A percentile compares a stretch with the other conserved stretches of the same genome.
Evolutionary conservation across 2,888 invertebrate genomes (phyloP).

Genomic region (Mimas tiliae): DNA sequence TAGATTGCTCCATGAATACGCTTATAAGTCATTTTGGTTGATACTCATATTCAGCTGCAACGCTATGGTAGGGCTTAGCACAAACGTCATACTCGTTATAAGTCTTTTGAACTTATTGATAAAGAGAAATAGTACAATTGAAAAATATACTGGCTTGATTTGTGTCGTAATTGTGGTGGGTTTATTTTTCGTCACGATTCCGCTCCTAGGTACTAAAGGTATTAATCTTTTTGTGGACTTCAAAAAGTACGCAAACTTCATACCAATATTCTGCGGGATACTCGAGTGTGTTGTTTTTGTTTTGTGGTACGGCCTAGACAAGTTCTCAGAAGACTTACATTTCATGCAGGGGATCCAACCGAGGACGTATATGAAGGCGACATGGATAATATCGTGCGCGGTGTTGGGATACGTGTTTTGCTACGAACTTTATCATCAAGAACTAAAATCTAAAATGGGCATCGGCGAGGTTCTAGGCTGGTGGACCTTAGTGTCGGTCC

Average conservation of each 20-base stretch:
- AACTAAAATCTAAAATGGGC: background rate
- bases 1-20: conserved; percentile 56
- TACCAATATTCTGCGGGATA: conserved; percentile 50
- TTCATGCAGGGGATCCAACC: conserved; percentile 76
- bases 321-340: conserved; percentile 74
- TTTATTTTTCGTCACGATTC: conserved; percentile 59
- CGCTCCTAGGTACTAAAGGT: conserved; percentile 55
- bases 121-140: conserved; percentile 45
- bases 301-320: conserved; percentile 67
- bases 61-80: conserved; percentile 49
- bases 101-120: conserved; percentile 53
- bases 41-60: conserved; percentile 55
- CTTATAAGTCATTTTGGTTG: conserved; percentile 53
- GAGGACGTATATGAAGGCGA: conserved; percentile 55
- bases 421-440: conserved; percentile 43
- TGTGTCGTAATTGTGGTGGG: conserved; percentile 43
- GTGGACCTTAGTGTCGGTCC: conserved; percentile 36
- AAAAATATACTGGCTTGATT: conserved; percentile 56
- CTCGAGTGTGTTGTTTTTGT: conserved; percentile 65
- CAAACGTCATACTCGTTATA: conserved; percentile 51
- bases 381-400: conserved; percentile 54
- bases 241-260: conserved; percentile 42
- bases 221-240: conserved; percentile 46
- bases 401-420: conserved; percentile 52
- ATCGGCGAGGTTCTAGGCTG: conserved; percentile 37